These are phyloP conservation scores for Rallus crepitans DNA, from an alignment of 2,797 vertebrate genomes.

Conservation along the genomic window DNA sequence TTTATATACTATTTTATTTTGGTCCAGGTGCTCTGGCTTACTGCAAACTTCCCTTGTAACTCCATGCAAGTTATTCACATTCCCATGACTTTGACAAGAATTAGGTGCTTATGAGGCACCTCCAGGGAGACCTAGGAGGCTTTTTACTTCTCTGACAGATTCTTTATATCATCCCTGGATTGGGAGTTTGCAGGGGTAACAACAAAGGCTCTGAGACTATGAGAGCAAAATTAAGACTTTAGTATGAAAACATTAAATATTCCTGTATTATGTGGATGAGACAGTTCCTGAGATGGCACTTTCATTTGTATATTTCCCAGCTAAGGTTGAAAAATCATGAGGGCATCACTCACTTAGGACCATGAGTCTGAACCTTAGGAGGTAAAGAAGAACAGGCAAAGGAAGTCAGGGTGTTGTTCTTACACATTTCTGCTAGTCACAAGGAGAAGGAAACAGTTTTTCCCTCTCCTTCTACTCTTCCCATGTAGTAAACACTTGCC, in stretches of 20 bases:
- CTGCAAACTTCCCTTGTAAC: background rate
- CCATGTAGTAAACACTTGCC: background rate
- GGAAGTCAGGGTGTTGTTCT: background rate
- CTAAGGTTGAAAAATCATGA: background rate
- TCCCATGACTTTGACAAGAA: background rate
- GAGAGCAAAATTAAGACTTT: background rate
- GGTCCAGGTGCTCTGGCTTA: background rate
- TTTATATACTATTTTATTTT: background rate
- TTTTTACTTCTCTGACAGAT: background rate
- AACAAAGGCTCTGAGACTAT: background rate
- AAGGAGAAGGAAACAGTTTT: background rate
- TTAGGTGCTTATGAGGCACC: background rate
- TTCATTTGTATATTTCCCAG: background rate
- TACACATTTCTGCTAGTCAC: background rate
- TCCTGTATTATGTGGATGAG: background rate
- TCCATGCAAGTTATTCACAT: background rate
- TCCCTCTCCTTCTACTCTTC: background rate
- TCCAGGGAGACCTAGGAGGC: background rate
- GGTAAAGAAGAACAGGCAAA: background rate
- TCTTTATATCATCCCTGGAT: background rate
- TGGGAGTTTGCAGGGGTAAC: background rate
- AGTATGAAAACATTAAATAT: background rate
- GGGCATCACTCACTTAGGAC: background rate
- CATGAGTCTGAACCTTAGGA: background rate
- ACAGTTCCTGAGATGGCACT: background rate